Base-by-base conservation (phyloP, 2,888 invertebrate genomes). In the Cosmia pyralina region DNA sequence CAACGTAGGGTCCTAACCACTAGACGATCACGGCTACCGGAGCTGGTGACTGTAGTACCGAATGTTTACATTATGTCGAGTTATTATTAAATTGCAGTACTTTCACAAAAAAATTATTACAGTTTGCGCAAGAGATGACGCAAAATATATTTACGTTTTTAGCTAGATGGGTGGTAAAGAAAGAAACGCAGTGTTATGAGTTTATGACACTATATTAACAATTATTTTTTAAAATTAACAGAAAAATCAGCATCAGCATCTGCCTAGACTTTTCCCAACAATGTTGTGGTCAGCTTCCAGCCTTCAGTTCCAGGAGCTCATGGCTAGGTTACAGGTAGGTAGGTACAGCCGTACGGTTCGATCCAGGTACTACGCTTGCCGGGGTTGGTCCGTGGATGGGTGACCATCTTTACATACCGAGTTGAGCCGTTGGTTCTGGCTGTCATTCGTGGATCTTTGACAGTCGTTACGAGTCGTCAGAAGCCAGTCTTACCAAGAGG, bases 1-100 rank as follows among this genome's bases (percentile, higher is more conserved):
- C 97, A 97, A 97, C 97, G 97, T 97, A 97, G 97, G 96, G 97
- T 97, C 97, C 97, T 97, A 97, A 97, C 97, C 97, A 97, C 97
- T 97, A 97, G 97, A 97, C 97, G 97, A 97, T 97, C 97, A 85
- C 84, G 86, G 83, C 92, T 93, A 78, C 53, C 85, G 90, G 88
- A 90, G 91, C 89, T 88, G 4, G 19, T 64, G 64, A n/a, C 10
- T 0, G 28, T n/a, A 4, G 0, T 4, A 11, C 7, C 38, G 34
- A 81, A 81, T 41, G 50, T n/a, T 53, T 13, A 13, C 28, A 11
- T 34, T 48, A 44, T 15, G 10, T 67, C 46, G 50, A 41, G 15
- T 34, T 28, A 28, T 28, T 28, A 2, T 28, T 63, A 41, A 57
- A 64, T 4, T 52, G 28, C 1, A 55, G 0, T 17, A 58, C 75